Evolutionary conservation across 2,113 vertebrate species (phyloP).

Genomic region (Arenaria interpres): DNA sequence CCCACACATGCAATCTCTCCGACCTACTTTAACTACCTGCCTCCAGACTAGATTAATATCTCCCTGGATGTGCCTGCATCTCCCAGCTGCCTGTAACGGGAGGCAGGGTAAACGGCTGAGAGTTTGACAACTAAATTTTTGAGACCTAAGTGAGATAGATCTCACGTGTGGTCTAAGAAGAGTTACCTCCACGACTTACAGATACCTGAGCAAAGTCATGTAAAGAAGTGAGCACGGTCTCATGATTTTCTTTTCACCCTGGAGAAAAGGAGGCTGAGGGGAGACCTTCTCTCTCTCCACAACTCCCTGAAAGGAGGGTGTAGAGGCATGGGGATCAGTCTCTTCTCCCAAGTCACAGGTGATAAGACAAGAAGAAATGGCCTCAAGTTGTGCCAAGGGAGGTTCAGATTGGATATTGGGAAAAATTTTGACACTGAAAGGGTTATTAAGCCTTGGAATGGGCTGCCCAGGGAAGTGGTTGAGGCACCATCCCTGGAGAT

Average conservation of each 20-base stretch:
- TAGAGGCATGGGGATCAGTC: too few relatives aligned
- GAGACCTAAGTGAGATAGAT: neutral
- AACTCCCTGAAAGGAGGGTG: too few relatives aligned
- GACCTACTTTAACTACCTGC: constrained; percentile 26
- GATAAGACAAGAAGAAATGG: too few relatives aligned
- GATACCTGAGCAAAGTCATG: neutral
- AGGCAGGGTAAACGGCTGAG: neutral
- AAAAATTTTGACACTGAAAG: too few relatives aligned
- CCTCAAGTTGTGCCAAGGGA: too few relatives aligned
- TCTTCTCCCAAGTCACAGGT: too few relatives aligned
- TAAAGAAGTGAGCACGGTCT: neutral
- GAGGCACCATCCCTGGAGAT: too few relatives aligned
- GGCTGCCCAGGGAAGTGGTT: too few relatives aligned
- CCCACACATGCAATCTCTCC: neutral
- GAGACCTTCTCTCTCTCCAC: too few relatives aligned
- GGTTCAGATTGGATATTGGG: too few relatives aligned
- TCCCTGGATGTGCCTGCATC: neutral
- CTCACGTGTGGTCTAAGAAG: neutral
- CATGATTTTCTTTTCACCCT: neutral
- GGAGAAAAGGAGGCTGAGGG: too few relatives aligned
- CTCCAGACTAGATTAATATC: neutral
- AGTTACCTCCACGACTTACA: neutral
- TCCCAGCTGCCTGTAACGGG: neutral
- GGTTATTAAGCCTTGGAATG: too few relatives aligned
- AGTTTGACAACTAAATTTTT: neutral